Percentiles rank a stretch among this genome's conserved stretches.
phyloP scores from a whole-genome alignment of 2,888 invertebrate species.

The Pristionchus fissidentatus region DNA sequence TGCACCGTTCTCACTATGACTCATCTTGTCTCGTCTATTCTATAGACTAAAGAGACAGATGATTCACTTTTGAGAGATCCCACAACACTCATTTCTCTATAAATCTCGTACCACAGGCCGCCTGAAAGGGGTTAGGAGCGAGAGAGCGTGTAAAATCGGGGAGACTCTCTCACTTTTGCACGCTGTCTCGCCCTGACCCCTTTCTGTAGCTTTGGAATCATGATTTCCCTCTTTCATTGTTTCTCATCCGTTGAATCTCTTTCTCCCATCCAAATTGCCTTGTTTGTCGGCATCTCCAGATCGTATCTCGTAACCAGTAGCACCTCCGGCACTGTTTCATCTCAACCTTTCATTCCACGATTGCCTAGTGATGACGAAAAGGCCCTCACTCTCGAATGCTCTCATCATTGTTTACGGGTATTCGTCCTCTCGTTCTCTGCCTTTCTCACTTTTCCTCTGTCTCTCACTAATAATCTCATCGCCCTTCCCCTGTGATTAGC shows the following conservation, averaged over 20 bases:
- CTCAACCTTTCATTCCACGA: not conserved
- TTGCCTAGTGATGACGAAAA: constrained; percentile 1
- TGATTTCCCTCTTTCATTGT: too few relatives aligned
- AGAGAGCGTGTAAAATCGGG: too few relatives aligned
- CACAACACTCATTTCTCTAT: too few relatives aligned
- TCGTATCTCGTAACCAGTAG: constrained; percentile 32
- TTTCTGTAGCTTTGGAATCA: too few relatives aligned
- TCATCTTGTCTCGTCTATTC: too few relatives aligned
- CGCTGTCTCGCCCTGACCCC: too few relatives aligned
- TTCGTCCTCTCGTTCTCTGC: not conserved
- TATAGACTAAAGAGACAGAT: too few relatives aligned
- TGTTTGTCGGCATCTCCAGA: not conserved
- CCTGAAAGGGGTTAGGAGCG: too few relatives aligned
- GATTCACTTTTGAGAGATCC: too few relatives aligned
- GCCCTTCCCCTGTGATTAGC: constrained; percentile 30
- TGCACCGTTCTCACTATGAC: too few relatives aligned
- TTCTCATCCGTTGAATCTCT: not conserved
- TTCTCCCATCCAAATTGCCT: not conserved
- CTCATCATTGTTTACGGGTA: constrained; percentile 35
- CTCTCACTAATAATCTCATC: constrained; percentile 10
- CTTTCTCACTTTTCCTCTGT: not conserved
- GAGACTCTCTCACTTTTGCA: too few relatives aligned
- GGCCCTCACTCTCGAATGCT: not conserved
- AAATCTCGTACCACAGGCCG: too few relatives aligned
- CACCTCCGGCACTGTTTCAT: not conserved